phyloP scores from a whole-genome alignment of 2,113 vertebrate genomes.

The Epinephelus fuscoguttatus region DNA sequence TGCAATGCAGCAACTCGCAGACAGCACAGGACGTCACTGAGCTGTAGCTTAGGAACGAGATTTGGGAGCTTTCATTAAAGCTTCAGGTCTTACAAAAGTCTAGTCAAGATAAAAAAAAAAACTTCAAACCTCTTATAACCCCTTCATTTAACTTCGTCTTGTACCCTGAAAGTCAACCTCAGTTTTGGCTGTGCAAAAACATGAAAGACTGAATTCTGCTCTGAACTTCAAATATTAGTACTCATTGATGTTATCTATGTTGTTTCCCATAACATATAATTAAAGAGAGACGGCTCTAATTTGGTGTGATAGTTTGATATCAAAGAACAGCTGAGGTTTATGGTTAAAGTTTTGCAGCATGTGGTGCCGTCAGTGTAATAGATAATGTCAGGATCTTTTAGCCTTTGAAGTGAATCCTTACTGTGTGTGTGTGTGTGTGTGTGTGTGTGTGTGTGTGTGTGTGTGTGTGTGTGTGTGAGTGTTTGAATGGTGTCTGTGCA shows the following conservation, averaged over 20 bases:
- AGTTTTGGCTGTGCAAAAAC: not conserved
- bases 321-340: slow-evolving; percentile 15
- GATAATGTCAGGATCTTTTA: slow-evolving; percentile 19
- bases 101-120: slow-evolving; percentile 24
- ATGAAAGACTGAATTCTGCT: slow-evolving; percentile 12
- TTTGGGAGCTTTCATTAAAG: slow-evolving; percentile 5
- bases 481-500: slow-evolving; percentile 31
- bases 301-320: not conserved
- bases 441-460: not conserved
- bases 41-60: slow-evolving; percentile 10
- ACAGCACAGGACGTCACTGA: slow-evolving; percentile 3
- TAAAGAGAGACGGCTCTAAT: not conserved
- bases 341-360: not conserved
- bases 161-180: not conserved
- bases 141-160: not conserved
- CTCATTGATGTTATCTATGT: not conserved
- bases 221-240: not conserved
- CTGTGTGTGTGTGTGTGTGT: slow-evolving; percentile 18
- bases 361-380: not conserved
- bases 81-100: slow-evolving; percentile 24
- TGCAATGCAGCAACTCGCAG: slow-evolving; percentile 23
- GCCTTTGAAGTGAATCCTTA: slow-evolving; percentile 35
- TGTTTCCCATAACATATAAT: not conserved
- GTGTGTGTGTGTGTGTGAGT: not conserved
- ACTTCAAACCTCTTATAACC: not conserved